A percentile compares a stretch with the other conserved stretches of the same genome.
Conservation (phyloP, 1,140 invertebrate species). For the Drosophila asahinai region DNA sequence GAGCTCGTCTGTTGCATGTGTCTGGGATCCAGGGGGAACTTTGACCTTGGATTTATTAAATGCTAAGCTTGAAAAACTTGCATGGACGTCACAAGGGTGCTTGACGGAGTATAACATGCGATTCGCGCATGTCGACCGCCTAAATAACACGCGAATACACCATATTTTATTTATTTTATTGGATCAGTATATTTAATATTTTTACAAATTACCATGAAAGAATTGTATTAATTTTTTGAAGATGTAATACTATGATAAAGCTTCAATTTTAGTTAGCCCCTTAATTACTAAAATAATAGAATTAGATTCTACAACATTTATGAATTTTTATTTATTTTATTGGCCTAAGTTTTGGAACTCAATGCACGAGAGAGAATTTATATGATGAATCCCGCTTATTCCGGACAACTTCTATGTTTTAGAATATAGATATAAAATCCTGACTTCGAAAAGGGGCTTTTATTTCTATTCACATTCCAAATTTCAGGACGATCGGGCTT, state of each 20-base stretch:
- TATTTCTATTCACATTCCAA: background rate
- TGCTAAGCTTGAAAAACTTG: constrained; percentile 49
- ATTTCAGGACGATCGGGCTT: background rate
- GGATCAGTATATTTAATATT: background rate
- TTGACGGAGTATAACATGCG: constrained; percentile 41
- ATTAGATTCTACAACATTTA: too few species aligned
- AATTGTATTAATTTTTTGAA: too few species aligned
- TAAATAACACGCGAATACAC: constrained; percentile 17
- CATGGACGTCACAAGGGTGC: constrained; percentile 57
- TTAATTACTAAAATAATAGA: too few species aligned
- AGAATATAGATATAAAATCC: too few species aligned
- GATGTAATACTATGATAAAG: too few species aligned
- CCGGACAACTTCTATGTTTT: too few species aligned
- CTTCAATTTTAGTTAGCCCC: too few species aligned
- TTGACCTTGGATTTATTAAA: constrained; percentile 63
- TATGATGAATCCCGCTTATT: too few species aligned
- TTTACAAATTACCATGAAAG: background rate
- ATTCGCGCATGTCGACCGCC: constrained; percentile 41
- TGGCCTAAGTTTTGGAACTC: too few species aligned
- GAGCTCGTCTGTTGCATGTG: constrained; percentile 62
- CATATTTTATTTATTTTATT: constrained; percentile 1
- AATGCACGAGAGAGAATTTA: too few species aligned
- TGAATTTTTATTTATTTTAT: too few species aligned
- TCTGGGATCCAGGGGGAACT: constrained; percentile 62
- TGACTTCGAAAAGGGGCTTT: too few species aligned